phyloP scores from a whole-genome alignment of 2,888 invertebrate genomes.

The Tetheella fluctuosa region DNA sequence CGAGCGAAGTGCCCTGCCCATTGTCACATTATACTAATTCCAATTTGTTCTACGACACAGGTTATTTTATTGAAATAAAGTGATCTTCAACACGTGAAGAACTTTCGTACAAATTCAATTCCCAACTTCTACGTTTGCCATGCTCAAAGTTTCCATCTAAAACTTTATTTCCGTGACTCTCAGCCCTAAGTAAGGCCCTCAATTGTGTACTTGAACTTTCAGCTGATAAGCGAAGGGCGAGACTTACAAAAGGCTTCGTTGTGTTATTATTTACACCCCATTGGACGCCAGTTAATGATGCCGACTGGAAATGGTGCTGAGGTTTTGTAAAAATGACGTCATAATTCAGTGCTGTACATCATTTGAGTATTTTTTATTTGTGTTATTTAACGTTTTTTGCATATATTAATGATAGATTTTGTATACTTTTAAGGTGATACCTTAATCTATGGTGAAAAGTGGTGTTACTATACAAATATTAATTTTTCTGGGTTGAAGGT shows the following conservation, averaged over 20 bases:
- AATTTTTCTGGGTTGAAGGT: too few relatives aligned
- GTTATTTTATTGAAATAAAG: neutral
- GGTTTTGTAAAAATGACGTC: neutral
- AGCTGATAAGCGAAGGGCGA: conserved; percentile 6
- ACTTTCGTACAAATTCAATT: neutral
- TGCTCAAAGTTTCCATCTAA: neutral
- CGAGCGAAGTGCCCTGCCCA: too few relatives aligned
- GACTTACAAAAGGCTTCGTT: neutral
- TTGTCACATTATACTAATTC: too few relatives aligned
- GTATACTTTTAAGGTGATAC: neutral
- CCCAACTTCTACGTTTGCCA: neutral
- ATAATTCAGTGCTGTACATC: neutral
- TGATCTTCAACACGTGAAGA: neutral
- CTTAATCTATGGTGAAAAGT: too few relatives aligned
- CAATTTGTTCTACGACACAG: too few relatives aligned
- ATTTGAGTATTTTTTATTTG: neutral
- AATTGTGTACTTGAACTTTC: conserved; percentile 5
- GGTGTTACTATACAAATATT: too few relatives aligned
- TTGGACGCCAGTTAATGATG: neutral
- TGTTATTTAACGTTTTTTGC: neutral
- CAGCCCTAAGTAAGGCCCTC: neutral
- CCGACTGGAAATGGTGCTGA: neutral
- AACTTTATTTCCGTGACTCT: neutral
- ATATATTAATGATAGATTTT: neutral
- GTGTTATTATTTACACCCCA: conserved; percentile 9